Base-by-base conservation (phyloP, 2,113 vertebrate genomes). In the Nycticebus coucang region DNA sequence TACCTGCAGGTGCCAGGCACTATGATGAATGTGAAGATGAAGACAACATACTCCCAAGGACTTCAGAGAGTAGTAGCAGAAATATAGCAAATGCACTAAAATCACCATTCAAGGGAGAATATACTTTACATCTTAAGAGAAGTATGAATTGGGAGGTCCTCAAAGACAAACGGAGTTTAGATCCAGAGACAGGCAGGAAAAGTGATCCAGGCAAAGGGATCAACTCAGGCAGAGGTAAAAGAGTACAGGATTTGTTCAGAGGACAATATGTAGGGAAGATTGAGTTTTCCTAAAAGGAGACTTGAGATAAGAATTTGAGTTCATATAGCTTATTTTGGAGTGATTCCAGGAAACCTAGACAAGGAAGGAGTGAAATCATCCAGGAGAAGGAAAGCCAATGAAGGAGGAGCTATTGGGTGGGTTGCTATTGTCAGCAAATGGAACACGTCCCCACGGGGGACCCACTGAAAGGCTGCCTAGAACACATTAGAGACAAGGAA, bases 91-190 rank as follows among this genome's bases (percentile, higher is more conserved):
- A 92, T 75, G 22, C 41, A 66, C 71, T 28, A 92, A 22, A 17
- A 89, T 71, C 60, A 85, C 55, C 35, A 37, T 17, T 26, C 41
- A 94, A 87, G 11, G 26, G 4, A 93, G 7, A 45, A 45, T 45
- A 75, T 77, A 81, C 68, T 86, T 92, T 66, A 87, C 11, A n/a
- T 93, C 35, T 80, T 72, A 68, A 57, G 28, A 88, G 5, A 94
- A 95, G 17, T 62, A 87, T 57, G 45, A 78, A 95, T 72, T 35
- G n/a, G 55, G 87, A 72, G 41, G 7, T 45, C 68, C 83, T 95
- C n/a, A 78, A 93, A 50, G 59, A 81, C 78, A 80, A 79, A 33
- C 64, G 12, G 22, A 94, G 19, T 62, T 96, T 87, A 77, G 28
- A 59, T 33, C 30, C 72, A 91, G 55, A 94, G 37, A 82, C 77